These are phyloP conservation scores for Pseudomyrmex flavicornis DNA, from an alignment of 1,140 invertebrate genomes.

Conservation along the genomic window DNA sequence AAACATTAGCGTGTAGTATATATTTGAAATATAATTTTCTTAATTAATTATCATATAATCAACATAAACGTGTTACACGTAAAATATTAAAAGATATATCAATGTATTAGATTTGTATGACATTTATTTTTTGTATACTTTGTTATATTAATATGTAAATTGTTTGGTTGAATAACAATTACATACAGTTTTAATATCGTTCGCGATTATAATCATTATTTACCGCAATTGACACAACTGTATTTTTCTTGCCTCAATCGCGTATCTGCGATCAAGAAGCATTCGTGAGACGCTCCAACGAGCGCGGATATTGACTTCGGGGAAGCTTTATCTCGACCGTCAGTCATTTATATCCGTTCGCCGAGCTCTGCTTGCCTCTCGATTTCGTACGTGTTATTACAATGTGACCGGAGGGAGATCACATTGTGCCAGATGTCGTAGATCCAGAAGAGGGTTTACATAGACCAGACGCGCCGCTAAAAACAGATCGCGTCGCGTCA, in stretches of 20 bases:
- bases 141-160: no score
- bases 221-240: not conserved
- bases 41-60: no score
- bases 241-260: not conserved
- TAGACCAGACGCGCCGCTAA: constrained; percentile 24
- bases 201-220: no score
- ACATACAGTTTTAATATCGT: no score
- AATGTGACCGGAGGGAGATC: constrained; percentile 31
- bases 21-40: constrained; percentile 27
- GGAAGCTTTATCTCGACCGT: constrained; percentile 32
- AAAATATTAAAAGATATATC: no score
- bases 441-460: constrained; percentile 46
- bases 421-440: constrained; percentile 47
- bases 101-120: no score
- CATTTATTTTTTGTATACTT: no score
- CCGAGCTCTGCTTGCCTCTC: constrained; percentile 36
- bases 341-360: constrained; percentile 47
- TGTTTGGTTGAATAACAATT: no score
- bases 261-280: not conserved
- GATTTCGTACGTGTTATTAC: constrained; percentile 56
- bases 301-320: constrained; percentile 44
- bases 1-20: constrained; percentile 12
- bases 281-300: not conserved
- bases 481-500: constrained; percentile 26
- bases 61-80: no score